Percentiles rank a stretch among this genome's conserved stretches.
These are phyloP conservation scores for Nannobrachium achirus DNA, from an alignment of 2,113 vertebrate genomes.

Conservation along the genomic window DNA sequence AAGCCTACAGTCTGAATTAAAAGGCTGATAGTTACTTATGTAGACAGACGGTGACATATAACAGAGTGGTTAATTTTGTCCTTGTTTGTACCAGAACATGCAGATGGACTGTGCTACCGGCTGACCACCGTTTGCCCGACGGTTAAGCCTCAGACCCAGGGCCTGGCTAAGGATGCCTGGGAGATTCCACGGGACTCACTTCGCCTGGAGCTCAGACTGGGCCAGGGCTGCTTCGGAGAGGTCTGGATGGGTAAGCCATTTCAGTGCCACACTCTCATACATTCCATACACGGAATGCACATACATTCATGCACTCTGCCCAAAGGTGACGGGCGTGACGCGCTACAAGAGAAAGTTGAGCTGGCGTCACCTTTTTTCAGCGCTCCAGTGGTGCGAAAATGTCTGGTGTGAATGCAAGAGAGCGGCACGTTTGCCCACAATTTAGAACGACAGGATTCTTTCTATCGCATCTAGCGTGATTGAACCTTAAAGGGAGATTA, in stretches of 20 bases:
- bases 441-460: too few species aligned
- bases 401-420: too few species aligned
- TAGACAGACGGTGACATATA: background rate
- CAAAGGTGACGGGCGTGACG: too few species aligned
- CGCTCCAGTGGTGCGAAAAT: too few species aligned
- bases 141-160: constrained; percentile 98
- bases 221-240: constrained; percentile 98
- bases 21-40: background rate
- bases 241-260: constrained; percentile 96
- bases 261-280: background rate
- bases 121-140: constrained; percentile 96
- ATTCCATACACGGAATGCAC: too few species aligned
- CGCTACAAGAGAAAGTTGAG: too few species aligned
- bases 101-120: constrained; percentile 94
- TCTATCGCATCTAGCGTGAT: too few species aligned
- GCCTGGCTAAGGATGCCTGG: constrained; percentile 97
- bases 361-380: too few species aligned
- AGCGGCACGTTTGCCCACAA: too few species aligned
- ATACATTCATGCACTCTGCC: too few species aligned
- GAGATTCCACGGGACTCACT: constrained; percentile 97
- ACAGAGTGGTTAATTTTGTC: background rate
- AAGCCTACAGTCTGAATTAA: background rate
- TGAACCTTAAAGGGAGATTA: background rate
- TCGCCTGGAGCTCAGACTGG: constrained; percentile 93
- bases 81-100: constrained; percentile 82